Percentiles rank a stretch among this genome's conserved stretches.
phyloP scores from a whole-genome alignment of 1,140 invertebrate species.

The Anagrus nilaparvatae region DNA sequence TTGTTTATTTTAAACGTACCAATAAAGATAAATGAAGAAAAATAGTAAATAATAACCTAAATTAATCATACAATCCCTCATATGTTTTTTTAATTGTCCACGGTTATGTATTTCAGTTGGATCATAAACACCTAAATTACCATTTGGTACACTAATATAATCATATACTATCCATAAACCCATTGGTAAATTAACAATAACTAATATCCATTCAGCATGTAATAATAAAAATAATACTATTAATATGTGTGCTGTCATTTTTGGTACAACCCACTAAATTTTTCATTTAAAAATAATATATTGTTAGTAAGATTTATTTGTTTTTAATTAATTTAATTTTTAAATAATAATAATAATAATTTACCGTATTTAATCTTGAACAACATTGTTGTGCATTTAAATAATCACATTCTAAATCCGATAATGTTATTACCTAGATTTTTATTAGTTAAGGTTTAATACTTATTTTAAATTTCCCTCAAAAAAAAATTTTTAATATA shows the following conservation, averaged over 20 bases:
- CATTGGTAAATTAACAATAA: slow-evolving; percentile 70
- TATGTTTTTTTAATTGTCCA: slow-evolving; percentile 75
- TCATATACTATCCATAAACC: slow-evolving; percentile 69
- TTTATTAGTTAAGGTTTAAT: slow-evolving; percentile 17
- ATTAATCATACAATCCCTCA: slow-evolving; percentile 78
- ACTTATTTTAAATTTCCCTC: slow-evolving; percentile 11
- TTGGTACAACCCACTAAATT: slow-evolving; percentile 83
- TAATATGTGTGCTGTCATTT: slow-evolving; percentile 66
- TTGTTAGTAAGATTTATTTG: slow-evolving; percentile 12
- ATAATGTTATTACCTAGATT: slow-evolving; percentile 77
- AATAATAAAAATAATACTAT: slow-evolving; percentile 63
- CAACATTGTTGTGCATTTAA: slow-evolving; percentile 92
- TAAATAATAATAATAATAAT: slow-evolving; percentile 2
- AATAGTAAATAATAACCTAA: slow-evolving; percentile 82
- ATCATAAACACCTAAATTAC: slow-evolving; percentile 86
- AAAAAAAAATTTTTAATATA: background rate
- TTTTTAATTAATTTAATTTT: slow-evolving; percentile 13
- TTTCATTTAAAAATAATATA: slow-evolving; percentile 36
- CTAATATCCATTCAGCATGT: slow-evolving; percentile 69
- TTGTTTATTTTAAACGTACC: slow-evolving; percentile 48
- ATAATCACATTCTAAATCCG: slow-evolving; percentile 94
- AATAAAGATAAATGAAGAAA: slow-evolving; percentile 90
- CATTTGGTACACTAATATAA: slow-evolving; percentile 64
- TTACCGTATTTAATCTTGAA: slow-evolving; percentile 70
- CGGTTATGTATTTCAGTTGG: slow-evolving; percentile 90